Evolutionary conservation across 2,888 invertebrate species (phyloP).

Genomic region (Ochlodes sylvanus): DNA sequence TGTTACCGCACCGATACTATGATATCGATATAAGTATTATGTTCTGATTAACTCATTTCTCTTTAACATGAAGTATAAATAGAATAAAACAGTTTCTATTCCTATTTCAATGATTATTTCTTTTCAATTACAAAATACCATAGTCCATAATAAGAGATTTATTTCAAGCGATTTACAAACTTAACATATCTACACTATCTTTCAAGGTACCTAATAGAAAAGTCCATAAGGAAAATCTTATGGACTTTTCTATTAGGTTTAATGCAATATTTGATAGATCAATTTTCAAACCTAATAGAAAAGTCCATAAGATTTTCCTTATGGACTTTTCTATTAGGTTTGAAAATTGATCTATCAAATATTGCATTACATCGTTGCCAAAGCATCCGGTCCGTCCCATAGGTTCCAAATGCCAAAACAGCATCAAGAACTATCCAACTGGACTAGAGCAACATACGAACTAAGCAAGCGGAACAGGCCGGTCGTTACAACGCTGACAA

Average conservation of each 20-base stretch:
- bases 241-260: no score
- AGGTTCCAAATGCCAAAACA: no score
- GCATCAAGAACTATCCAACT: neutral
- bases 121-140: no score
- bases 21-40: conserved; percentile 2
- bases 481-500: conserved; percentile 58
- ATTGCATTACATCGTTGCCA: no score
- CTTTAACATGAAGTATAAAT: neutral
- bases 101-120: neutral
- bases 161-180: no score
- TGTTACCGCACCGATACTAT: conserved; percentile 1
- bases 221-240: no score
- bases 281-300: neutral
- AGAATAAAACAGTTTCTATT: neutral
- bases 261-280: neutral
- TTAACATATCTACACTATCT: no score
- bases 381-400: no score
- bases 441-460: conserved; percentile 4
- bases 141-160: no score
- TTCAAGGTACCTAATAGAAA: no score
- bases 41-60: conserved; percentile 12
- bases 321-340: no score
- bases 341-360: neutral
- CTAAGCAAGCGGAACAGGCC: conserved; percentile 58
- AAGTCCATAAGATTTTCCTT: no score